These are phyloP conservation scores for Drosophila nigrodunni DNA, from an alignment of 1,140 invertebrate species.

Conservation along the genomic window DNA sequence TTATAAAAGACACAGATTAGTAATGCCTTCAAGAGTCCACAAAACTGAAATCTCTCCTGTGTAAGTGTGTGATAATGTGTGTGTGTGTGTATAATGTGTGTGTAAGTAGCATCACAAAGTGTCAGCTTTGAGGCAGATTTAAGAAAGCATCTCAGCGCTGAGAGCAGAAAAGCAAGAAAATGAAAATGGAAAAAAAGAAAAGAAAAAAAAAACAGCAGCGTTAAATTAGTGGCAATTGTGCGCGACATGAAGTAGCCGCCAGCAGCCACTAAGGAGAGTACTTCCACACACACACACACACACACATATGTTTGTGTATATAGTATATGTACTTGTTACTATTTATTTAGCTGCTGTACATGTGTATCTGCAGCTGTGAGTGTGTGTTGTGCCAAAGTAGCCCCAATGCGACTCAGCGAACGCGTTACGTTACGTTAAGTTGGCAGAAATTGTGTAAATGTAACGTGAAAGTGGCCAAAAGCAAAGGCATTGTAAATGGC, in stretches of 20 bases:
- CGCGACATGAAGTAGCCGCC: slow-evolving; percentile 68
- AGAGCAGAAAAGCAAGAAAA: slow-evolving; percentile 30
- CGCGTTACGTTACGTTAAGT: background rate
- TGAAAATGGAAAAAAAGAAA: slow-evolving; percentile 51
- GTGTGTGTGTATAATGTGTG: slow-evolving; percentile 59
- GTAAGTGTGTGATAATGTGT: slow-evolving; percentile 12
- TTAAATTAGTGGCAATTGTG: slow-evolving; percentile 82
- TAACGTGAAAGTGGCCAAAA: slow-evolving; percentile 32
- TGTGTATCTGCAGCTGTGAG: slow-evolving; percentile 33
- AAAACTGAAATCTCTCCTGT: slow-evolving; percentile 21
- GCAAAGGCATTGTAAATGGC: slow-evolving; percentile 40
- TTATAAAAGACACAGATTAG: slow-evolving; percentile 81
- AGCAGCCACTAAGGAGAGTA: slow-evolving; percentile 34
- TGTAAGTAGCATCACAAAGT: slow-evolving; percentile 78
- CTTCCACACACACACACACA: slow-evolving; percentile 6
- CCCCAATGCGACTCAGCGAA: slow-evolving; percentile 19
- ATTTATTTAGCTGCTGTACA: slow-evolving; percentile 67
- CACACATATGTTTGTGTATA: background rate
- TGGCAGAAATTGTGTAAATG: slow-evolving; percentile 37
- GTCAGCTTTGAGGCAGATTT: slow-evolving; percentile 80
- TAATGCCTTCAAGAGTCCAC: slow-evolving; percentile 71
- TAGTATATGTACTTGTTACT: slow-evolving; percentile 60
- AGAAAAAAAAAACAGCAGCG: slow-evolving; percentile 65
- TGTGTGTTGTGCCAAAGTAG: slow-evolving; percentile 21
- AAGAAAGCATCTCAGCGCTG: slow-evolving; percentile 62